Percentiles rank a stretch among this genome's conserved stretches.
These are phyloP conservation scores for Psilopsiagon aymara DNA, from an alignment of 2,113 vertebrate genomes.

Conservation along the genomic window DNA sequence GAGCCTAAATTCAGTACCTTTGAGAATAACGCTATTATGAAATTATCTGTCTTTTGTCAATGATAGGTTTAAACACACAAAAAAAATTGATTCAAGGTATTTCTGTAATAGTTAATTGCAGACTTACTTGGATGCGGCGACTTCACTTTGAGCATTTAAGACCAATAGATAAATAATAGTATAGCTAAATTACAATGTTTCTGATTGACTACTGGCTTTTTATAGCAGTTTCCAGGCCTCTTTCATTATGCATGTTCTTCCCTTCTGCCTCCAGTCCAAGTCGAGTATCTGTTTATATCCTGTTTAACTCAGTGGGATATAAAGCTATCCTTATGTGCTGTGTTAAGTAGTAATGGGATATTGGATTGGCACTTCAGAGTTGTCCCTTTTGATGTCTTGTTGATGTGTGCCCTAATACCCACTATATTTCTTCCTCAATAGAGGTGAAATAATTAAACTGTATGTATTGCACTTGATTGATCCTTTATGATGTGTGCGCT, in stretches of 20 bases:
- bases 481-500: not conserved
- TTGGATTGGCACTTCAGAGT: not conserved
- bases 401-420: not conserved
- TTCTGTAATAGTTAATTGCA: not conserved
- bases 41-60: not conserved
- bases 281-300: not conserved
- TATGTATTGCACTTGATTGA: not conserved
- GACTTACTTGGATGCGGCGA: not conserved
- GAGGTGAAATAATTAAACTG: not conserved
- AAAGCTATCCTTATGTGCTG: not conserved
- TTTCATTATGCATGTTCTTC: not conserved
- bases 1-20: not conserved
- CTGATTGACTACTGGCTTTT: not conserved
- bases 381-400: not conserved
- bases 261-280: fast-evolving
- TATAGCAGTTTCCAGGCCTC: not conserved
- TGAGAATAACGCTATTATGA: not conserved
- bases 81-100: not conserved
- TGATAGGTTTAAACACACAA: not conserved
- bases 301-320: not conserved
- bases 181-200: not conserved
- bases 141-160: not conserved
- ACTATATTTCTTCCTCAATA: not conserved
- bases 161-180: not conserved
- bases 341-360: not conserved